phyloP scores from a whole-genome alignment of 2,797 vertebrate species.

The Sebastes hopkinsi region DNA sequence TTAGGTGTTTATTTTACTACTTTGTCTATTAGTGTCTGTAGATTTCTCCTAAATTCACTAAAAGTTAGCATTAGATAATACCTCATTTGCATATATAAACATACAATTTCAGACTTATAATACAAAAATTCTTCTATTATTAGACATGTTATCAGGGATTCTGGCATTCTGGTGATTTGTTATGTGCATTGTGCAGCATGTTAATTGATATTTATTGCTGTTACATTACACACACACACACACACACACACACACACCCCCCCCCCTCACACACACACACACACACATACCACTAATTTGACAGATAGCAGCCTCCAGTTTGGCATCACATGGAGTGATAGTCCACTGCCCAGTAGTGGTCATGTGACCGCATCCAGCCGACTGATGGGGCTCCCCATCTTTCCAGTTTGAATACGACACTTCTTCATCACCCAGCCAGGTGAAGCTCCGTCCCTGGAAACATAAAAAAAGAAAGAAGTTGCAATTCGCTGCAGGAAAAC shows the following conservation, averaged over 20 bases:
- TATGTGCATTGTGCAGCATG: background rate
- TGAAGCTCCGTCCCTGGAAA: slow-evolving; percentile 86
- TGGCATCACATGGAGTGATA: slow-evolving; percentile 85
- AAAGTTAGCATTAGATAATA: too few species aligned
- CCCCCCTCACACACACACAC: background rate
- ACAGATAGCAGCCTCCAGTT: slow-evolving; percentile 91
- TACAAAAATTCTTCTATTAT: too few species aligned
- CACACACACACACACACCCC: background rate
- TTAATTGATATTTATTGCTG: background rate
- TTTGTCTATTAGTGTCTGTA: too few species aligned
- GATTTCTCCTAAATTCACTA: too few species aligned
- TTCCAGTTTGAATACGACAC: slow-evolving; percentile 90
- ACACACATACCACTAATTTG: slow-evolving; percentile 82
- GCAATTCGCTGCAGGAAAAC: background rate
- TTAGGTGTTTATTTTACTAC: too few species aligned
- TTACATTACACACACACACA: background rate
- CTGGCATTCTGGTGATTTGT: background rate
- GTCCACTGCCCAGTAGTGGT: slow-evolving; percentile 88
- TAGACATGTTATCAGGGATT: background rate
- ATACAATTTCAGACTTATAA: too few species aligned
- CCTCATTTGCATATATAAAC: too few species aligned
- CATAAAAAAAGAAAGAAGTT: background rate
- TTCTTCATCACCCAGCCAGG: slow-evolving; percentile 88
- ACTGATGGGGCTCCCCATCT: slow-evolving; percentile 86
- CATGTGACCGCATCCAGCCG: slow-evolving; percentile 90